phyloP scores from a whole-genome alignment of 2,797 vertebrate species.

The Megalops cyprinoides region DNA sequence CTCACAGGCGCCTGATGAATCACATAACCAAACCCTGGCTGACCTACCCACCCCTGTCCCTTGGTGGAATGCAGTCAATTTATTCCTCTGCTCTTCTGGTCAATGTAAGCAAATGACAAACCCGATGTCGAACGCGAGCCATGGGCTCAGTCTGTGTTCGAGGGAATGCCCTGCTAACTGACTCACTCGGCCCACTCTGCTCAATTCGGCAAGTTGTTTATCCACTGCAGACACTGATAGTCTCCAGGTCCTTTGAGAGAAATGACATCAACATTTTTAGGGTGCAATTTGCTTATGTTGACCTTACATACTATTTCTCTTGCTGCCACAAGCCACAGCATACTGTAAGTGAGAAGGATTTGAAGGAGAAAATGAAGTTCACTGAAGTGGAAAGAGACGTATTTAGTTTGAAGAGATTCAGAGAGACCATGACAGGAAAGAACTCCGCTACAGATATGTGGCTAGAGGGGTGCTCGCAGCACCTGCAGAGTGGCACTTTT shows the following conservation, averaged over 20 bases:
- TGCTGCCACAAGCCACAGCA: not conserved
- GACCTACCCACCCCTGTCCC: too few species aligned
- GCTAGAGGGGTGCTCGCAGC: too few species aligned
- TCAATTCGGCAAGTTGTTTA: too few species aligned
- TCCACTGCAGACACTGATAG: not conserved
- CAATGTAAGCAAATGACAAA: too few species aligned
- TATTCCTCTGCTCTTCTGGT: too few species aligned
- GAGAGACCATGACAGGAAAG: not conserved
- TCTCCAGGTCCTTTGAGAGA: not conserved
- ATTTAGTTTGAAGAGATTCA: not conserved
- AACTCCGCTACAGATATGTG: not conserved
- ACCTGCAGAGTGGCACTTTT: not conserved
- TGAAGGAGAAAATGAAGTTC: not conserved
- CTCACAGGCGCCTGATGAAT: too few species aligned
- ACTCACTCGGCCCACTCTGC: too few species aligned
- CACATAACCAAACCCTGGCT: too few species aligned
- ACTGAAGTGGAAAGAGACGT: not conserved
- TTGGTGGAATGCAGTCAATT: too few species aligned
- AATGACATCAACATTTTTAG: slow-evolving; percentile 3
- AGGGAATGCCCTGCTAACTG: too few species aligned
- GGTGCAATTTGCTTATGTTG: not conserved
- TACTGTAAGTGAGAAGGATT: slow-evolving; percentile 1
- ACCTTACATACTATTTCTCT: not conserved
- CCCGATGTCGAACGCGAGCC: too few species aligned
- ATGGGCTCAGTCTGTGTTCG: too few species aligned